Conservation (phyloP, 2,888 invertebrate genomes). For the Ypsolopha sequella region DNA sequence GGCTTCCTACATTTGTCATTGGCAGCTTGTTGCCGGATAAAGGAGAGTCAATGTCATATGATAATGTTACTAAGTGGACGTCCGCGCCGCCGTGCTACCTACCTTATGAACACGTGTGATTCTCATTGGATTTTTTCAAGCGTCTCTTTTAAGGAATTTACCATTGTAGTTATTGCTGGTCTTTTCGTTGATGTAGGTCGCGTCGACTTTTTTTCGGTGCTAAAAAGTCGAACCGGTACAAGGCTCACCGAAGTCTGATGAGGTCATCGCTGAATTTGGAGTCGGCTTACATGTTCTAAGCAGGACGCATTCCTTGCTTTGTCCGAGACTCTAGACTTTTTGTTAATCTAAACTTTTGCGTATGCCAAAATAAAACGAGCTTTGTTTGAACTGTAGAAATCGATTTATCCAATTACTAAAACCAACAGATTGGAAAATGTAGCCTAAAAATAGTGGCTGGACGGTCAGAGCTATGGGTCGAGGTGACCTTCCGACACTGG, state of each 20-base stretch:
- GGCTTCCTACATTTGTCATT: conserved; percentile 7
- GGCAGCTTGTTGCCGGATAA: conserved; percentile 3
- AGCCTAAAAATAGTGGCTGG: conserved; percentile 6
- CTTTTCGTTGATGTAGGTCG: conserved; percentile 58
- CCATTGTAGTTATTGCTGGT: background rate
- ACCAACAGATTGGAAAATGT: background rate
- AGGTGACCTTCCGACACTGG: conserved; percentile 25
- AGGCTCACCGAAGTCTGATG: conserved; percentile 15
- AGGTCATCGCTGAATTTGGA: conserved; percentile 30
- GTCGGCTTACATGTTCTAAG: no score
- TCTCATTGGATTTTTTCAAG: background rate
- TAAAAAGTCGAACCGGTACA: conserved; percentile 25
- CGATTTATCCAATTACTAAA: no score
- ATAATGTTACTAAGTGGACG: conserved; percentile 3
- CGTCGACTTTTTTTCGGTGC: conserved; percentile 34
- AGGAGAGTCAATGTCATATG: conserved; percentile 9
- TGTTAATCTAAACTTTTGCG: no score
- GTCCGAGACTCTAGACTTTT: no score
- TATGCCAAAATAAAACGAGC: no score
- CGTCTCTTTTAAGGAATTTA: background rate
- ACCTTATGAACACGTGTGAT: background rate
- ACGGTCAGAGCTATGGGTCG: conserved; percentile 11
- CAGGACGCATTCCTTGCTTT: no score
- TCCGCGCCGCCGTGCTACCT: background rate
- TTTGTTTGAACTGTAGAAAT: no score